These are phyloP conservation scores for Drosophila neoperkinsi DNA, from an alignment of 2,888 invertebrate species.

Conservation along the genomic window DNA sequence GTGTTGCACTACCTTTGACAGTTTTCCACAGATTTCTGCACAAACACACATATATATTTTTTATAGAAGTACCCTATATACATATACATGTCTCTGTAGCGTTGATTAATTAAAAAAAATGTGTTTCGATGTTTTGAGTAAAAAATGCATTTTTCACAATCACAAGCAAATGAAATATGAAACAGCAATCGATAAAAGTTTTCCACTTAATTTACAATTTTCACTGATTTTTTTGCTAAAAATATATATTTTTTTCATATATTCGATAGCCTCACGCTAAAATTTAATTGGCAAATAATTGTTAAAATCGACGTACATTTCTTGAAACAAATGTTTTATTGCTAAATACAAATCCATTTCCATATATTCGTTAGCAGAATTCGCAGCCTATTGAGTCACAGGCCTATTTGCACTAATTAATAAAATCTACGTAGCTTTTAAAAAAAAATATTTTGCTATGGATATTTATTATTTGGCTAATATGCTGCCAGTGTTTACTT, in stretches of 20 bases:
- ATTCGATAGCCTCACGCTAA: neutral
- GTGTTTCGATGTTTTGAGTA: neutral
- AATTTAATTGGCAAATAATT: neutral
- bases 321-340: no score
- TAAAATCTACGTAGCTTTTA: neutral
- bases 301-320: neutral
- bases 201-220: neutral
- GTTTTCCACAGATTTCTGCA: neutral
- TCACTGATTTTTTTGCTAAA: neutral
- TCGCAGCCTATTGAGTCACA: neutral
- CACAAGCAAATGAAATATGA: neutral
- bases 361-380: neutral
- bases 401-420: neutral
- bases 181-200: neutral
- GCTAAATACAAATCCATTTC: neutral
- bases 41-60: neutral
- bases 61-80: neutral
- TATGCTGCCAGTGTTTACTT: neutral
- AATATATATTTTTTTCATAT: neutral
- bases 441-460: neutral
- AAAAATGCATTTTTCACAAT: neutral
- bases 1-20: neutral
- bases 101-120: neutral
- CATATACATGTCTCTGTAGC: neutral
- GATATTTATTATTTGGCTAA: neutral